phyloP scores from a whole-genome alignment of 2,113 vertebrate species.

The Siphamia tubifer region DNA sequence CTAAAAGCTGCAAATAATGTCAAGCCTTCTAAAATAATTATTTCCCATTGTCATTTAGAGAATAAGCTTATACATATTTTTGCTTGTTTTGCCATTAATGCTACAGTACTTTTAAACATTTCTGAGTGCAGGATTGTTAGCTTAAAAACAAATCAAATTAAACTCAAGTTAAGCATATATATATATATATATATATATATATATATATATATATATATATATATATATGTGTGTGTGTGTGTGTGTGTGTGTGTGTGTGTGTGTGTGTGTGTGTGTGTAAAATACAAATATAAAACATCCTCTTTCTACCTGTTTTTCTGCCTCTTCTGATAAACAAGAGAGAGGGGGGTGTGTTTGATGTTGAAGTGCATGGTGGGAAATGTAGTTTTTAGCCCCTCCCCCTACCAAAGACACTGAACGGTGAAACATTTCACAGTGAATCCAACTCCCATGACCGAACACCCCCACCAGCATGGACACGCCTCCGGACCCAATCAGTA shows the following conservation, averaged over 20 bases:
- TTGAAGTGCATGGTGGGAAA: conserved; percentile 43
- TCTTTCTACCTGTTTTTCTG: conserved; percentile 5
- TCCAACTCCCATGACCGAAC: conserved; percentile 56
- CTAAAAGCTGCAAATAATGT: no score
- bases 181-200: no score
- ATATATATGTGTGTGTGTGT: no score
- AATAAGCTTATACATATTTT: no score
- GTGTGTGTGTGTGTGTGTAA: no score
- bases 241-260: no score
- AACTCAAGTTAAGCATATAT: not conserved
- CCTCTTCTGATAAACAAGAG: conserved; percentile 73
- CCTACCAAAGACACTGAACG: rapidly evolving
- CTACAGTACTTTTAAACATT: not conserved
- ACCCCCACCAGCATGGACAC: not conserved
- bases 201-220: no score
- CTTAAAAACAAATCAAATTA: not conserved
- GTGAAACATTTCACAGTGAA: not conserved
- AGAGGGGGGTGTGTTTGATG: not conserved
- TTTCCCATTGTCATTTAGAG: no score
- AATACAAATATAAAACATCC: not conserved
- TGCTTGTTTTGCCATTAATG: no score
- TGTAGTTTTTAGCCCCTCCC: conserved; percentile 22
- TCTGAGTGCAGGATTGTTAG: no score
- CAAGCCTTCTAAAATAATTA: no score
- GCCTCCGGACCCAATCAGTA: conserved; percentile 22